Percentiles rank a stretch among this genome's conserved stretches.
Conservation (phyloP, 1,140 invertebrate species). For the Drosophila grimshawi region DNA sequence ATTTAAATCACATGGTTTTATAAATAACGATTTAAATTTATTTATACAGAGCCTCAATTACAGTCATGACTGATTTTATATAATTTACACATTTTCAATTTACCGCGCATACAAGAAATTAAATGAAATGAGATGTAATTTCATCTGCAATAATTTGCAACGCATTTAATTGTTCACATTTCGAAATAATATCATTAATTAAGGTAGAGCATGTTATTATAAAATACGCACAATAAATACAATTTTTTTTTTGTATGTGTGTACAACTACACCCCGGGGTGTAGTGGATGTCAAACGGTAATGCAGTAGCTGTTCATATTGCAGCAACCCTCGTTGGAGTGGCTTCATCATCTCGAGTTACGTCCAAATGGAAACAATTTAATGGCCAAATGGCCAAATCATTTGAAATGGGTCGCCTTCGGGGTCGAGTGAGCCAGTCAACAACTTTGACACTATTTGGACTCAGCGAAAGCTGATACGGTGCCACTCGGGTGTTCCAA, state of each 20-base stretch:
- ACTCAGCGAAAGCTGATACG: slow-evolving; percentile 16
- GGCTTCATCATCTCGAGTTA: slow-evolving; percentile 7
- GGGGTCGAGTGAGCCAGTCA: slow-evolving; percentile 19
- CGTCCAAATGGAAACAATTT: slow-evolving; percentile 29
- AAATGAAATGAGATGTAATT: slow-evolving; percentile 26
- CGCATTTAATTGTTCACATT: slow-evolving; percentile 21
- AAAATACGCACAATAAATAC: too few species aligned
- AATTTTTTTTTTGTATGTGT: neutral
- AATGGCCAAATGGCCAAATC: slow-evolving; percentile 19
- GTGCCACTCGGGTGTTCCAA: neutral
- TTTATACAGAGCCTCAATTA: slow-evolving; percentile 19
- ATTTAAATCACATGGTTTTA: slow-evolving; percentile 35
- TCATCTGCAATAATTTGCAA: slow-evolving; percentile 25
- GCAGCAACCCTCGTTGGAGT: slow-evolving; percentile 14
- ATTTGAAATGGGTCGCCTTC: slow-evolving; percentile 11
- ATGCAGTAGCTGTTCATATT: neutral
- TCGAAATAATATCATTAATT: slow-evolving; percentile 22
- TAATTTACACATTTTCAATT: slow-evolving; percentile 27
- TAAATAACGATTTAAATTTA: slow-evolving; percentile 39
- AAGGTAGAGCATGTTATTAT: neutral
- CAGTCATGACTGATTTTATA: neutral
- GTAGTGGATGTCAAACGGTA: slow-evolving; percentile 29
- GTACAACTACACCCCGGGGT: slow-evolving; percentile 26
- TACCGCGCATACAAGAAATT: neutral
- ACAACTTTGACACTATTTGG: slow-evolving; percentile 42